Conservation (phyloP, 2,113 vertebrate species). For the Danio rerio region DNA sequence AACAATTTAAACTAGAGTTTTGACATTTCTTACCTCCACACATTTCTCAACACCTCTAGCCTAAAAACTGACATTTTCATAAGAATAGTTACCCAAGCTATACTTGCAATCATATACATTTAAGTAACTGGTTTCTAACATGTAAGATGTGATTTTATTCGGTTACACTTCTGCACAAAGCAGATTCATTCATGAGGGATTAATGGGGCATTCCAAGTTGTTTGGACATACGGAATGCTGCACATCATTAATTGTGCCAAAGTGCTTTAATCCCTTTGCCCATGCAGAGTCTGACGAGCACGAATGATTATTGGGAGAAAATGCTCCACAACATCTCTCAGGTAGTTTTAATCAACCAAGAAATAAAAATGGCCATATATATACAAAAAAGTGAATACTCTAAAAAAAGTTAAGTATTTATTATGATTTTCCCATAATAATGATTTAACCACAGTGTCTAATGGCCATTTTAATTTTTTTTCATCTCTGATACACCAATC, state of each 20-base stretch:
- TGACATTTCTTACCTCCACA: too few relatives aligned
- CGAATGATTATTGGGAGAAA: constrained; percentile 44
- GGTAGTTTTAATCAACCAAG: neutral
- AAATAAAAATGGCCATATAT: neutral
- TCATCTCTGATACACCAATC: neutral
- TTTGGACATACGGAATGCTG: constrained; percentile 50
- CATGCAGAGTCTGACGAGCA: constrained; percentile 42
- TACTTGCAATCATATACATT: neutral
- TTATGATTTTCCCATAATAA: neutral
- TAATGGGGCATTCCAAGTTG: constrained; percentile 65
- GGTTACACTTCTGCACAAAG: constrained; percentile 50
- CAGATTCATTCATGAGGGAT: constrained; percentile 69
- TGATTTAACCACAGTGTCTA: neutral
- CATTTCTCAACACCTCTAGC: too few relatives aligned
- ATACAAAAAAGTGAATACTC: too few relatives aligned
- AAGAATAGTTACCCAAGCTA: neutral
- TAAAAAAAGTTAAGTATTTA: neutral
- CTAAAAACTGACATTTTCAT: too few relatives aligned
- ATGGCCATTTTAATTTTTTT: neutral
- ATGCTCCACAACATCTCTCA: neutral
- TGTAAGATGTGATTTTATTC: neutral
- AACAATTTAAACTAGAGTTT: neutral
- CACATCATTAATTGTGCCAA: constrained; percentile 61
- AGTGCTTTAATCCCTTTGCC: constrained; percentile 59
- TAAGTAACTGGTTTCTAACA: neutral